Base-by-base conservation (phyloP, 2,888 invertebrate genomes). In the Mycalesis mineus region DNA sequence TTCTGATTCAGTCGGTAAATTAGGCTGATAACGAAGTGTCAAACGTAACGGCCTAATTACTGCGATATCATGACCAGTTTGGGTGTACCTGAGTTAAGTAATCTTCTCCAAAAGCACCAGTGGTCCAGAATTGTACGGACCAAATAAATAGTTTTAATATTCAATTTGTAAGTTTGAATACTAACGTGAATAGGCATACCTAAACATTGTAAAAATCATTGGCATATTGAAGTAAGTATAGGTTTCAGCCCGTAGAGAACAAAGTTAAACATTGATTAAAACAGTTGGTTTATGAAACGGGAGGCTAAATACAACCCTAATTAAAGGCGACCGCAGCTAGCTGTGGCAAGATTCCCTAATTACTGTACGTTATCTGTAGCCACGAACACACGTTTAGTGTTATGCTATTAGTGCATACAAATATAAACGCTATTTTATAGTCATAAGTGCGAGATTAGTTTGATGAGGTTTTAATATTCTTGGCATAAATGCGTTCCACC, bases 191-290 rank as follows among this genome's bases (percentile, higher is more conserved):
- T n/a, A n/a, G n/a, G n/a, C n/a, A n/a, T n/a, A n/a, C n/a, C n/a
- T n/a, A n/a, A n/a, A n/a, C n/a, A n/a, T n/a, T n/a, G n/a, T n/a
- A n/a, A n/a, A n/a, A n/a, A n/a, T n/a, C n/a, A n/a, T n/a, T n/a
- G n/a, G n/a, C n/a, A n/a, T 22, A 22, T 22, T 22, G 5, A 2
- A 22, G 22, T 22, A 4, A 22, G 36, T 45, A 45, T 53, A 15
- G 36, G 22, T 53, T 60, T 53, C 49, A 51, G 28, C 11, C 15
- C 3, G n/a, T n/a, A 22, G 51, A 15, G 17, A 52, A 45, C 39
- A 53, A 57, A 62, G 48, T 62, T 57, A 67, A 22, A 64, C 69
- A 67, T 69, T 65, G 71, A 73, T 67, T 71, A 68, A 68, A 67
- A 60, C 63, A 57, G 60, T 62, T 60, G 62, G 65, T 64, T 67